A percentile compares a stretch with the other conserved stretches of the same genome.
phyloP scores from a whole-genome alignment of 1,140 invertebrate species.

The Apis florea region DNA sequence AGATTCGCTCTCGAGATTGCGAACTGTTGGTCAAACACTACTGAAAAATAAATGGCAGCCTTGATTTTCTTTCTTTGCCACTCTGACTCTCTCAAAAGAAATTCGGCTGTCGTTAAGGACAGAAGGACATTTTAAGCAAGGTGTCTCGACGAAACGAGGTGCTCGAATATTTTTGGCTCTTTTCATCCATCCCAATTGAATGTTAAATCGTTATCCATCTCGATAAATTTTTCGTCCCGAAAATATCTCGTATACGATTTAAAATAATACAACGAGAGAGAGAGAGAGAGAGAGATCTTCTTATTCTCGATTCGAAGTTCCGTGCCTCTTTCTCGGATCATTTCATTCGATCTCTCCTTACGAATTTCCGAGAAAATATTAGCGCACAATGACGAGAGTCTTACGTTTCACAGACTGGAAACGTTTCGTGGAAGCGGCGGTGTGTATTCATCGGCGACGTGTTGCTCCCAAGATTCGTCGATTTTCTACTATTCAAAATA shows the following conservation, averaged over 20 bases:
- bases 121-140: neutral
- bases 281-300: no score
- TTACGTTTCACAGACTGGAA: slow-evolving; percentile 33
- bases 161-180: neutral
- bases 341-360: slow-evolving; percentile 25
- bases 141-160: neutral
- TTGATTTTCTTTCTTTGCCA: slow-evolving; percentile 42
- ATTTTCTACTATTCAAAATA: slow-evolving; percentile 74
- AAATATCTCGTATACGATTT: no score
- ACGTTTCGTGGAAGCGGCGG: slow-evolving; percentile 19
- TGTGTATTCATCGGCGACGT: slow-evolving; percentile 29
- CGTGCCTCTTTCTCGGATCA: neutral
- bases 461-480: slow-evolving; percentile 54
- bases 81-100: slow-evolving; percentile 5
- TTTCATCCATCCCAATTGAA: neutral
- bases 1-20: slow-evolving; percentile 56
- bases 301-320: no score
- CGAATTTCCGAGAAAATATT: slow-evolving; percentile 39
- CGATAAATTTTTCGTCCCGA: no score
- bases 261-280: no score
- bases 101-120: slow-evolving; percentile 4
- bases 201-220: no score
- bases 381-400: slow-evolving; percentile 40
- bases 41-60: slow-evolving; percentile 50
- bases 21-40: slow-evolving; percentile 54